Percentiles rank a stretch among this genome's conserved stretches.
Conservation (phyloP, 1,140 invertebrate species). For the Zaprionus taronus region DNA sequence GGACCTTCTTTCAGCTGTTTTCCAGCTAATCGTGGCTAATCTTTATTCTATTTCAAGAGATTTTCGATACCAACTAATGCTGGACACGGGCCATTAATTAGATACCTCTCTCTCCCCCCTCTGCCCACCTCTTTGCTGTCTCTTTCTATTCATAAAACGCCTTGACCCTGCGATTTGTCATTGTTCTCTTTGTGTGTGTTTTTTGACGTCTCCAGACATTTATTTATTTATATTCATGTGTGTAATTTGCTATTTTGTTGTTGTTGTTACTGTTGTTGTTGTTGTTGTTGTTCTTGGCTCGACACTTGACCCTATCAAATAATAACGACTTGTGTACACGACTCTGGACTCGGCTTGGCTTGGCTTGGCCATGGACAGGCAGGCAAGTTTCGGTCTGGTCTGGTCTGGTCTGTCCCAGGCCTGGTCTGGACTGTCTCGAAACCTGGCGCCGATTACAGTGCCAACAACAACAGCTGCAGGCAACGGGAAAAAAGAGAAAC, state of each 20-base stretch:
- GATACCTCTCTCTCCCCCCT: background rate
- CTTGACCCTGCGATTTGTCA: conserved; percentile 47
- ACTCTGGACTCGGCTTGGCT: conserved; percentile 40
- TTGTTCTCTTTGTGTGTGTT: conserved; percentile 36
- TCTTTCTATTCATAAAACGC: conserved; percentile 21
- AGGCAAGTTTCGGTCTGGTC: background rate
- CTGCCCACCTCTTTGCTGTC: background rate
- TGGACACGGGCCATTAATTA: conserved; percentile 44
- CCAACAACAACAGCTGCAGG: conserved; percentile 49
- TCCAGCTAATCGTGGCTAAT: conserved; percentile 23
- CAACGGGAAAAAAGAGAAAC: conserved; percentile 53
- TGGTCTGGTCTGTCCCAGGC: background rate
- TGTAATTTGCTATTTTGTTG: conserved; percentile 65
- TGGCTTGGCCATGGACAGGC: conserved; percentile 29
- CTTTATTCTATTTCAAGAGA: background rate
- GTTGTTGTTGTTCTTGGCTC: conserved; percentile 8
- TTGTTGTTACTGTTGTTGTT: conserved; percentile 22
- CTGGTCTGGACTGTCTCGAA: conserved; percentile 71
- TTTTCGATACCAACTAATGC: conserved; percentile 24
- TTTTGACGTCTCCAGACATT: conserved; percentile 42
- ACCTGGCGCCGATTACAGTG: conserved; percentile 79
- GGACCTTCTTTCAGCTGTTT: background rate
- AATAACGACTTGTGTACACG: conserved; percentile 71
- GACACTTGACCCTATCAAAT: conserved; percentile 79
- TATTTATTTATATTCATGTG: conserved; percentile 62